Evolutionary conservation across 2,113 vertebrate genomes (phyloP).

Genomic region (Heloderma charlesbogerti): DNA sequence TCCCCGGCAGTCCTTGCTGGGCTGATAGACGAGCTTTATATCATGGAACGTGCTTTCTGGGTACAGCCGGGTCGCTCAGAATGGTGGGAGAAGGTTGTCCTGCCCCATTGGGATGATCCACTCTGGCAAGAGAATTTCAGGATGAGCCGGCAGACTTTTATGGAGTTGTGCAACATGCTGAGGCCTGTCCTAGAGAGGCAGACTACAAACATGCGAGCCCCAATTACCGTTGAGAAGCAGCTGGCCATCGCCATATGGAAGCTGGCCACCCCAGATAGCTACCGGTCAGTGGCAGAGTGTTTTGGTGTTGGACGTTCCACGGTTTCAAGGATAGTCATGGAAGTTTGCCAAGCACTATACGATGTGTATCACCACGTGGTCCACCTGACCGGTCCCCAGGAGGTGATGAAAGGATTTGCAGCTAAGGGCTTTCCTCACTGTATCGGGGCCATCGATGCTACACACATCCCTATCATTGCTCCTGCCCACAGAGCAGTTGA

Average conservation of each 20-base stretch:
- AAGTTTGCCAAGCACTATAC: conserved; percentile 30
- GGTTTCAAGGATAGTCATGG: conserved; percentile 27
- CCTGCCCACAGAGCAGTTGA: conserved; percentile 24
- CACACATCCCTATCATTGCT: conserved; percentile 29
- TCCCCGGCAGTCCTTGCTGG: conserved; percentile 20
- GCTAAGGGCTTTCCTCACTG: conserved; percentile 32
- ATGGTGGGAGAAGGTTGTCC: conserved; percentile 38
- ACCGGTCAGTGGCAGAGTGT: conserved; percentile 20
- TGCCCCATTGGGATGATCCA: conserved; percentile 24
- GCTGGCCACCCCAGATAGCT: conserved; percentile 33
- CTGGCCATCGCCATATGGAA: conserved; percentile 32
- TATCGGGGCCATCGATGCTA: conserved; percentile 6
- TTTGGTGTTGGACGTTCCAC: conserved; percentile 32
- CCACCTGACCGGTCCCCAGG: conserved; percentile 9
- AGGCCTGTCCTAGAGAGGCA: conserved; percentile 31
- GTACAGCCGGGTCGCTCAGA: conserved; percentile 30
- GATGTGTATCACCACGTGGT: conserved; percentile 24
- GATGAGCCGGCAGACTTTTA: conserved; percentile 28
- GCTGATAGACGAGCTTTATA: conserved; percentile 32
- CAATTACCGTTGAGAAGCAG: conserved; percentile 29
- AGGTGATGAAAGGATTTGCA: conserved; percentile 15
- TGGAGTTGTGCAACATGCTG: conserved; percentile 19
- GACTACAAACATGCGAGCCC: conserved; percentile 37
- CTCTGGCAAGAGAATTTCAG: conserved; percentile 37
- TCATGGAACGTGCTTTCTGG: conserved; percentile 36